These are phyloP conservation scores for Sclerurus mexicanus DNA, from an alignment of 2,113 vertebrate genomes.

Conservation along the genomic window DNA sequence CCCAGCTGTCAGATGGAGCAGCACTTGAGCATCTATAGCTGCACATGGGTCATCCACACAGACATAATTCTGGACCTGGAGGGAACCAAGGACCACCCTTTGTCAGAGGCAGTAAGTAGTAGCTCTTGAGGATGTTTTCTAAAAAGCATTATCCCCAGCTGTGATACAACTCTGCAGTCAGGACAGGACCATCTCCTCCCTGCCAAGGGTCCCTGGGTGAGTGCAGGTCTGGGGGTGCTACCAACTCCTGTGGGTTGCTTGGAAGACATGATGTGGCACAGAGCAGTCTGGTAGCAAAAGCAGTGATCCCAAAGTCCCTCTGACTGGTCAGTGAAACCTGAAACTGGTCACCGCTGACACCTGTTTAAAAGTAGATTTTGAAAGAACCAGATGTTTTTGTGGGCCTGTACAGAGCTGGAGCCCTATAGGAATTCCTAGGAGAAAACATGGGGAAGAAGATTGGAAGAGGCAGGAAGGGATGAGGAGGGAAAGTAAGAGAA, in stretches of 20 bases:
- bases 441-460: background rate
- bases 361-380: background rate
- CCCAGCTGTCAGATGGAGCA: background rate
- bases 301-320: background rate
- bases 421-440: background rate
- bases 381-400: background rate
- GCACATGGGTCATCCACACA: background rate
- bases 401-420: background rate
- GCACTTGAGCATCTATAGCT: background rate
- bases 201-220: background rate
- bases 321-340: background rate
- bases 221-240: background rate
- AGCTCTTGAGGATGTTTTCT: background rate
- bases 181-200: background rate
- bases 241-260: background rate
- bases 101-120: background rate
- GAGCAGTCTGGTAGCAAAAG: background rate
- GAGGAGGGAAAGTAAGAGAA: background rate
- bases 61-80: background rate
- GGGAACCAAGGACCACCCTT: background rate
- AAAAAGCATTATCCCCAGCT: background rate
- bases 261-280: background rate
- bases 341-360: background rate
- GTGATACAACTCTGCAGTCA: background rate
- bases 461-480: background rate